A percentile compares a stretch with the other conserved stretches of the same genome.
These are phyloP conservation scores for pig (Sus scrofa) DNA, from an alignment of 2,113 vertebrate genomes.

Conservation along the genomic window DNA sequence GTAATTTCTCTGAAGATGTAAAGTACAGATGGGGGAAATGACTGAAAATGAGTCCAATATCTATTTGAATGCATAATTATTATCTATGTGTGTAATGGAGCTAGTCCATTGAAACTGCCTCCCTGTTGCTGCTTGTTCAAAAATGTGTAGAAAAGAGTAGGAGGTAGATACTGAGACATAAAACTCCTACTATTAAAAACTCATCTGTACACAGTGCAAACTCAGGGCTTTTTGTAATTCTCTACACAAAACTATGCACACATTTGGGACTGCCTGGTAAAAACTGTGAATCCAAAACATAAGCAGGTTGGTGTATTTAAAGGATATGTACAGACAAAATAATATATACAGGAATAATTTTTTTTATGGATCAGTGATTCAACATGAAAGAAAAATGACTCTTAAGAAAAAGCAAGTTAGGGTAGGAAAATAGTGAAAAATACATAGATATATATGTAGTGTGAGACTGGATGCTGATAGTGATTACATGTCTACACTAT, in stretches of 20 bases:
- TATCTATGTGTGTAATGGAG: not conserved
- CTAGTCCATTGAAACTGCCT: not conserved
- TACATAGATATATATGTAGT: not conserved
- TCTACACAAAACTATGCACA: not conserved
- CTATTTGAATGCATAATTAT: not conserved
- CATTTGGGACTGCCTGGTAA: not conserved
- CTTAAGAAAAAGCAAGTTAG: not conserved
- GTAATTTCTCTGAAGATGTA: constrained; percentile 35
- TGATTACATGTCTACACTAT: not conserved
- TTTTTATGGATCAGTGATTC: not conserved
- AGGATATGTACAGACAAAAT: not conserved
- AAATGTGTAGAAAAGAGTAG: not conserved
- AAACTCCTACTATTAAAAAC: not conserved
- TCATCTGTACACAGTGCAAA: not conserved
- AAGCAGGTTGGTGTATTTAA: not conserved
- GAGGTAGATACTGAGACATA: not conserved
- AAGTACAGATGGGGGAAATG: not conserved
- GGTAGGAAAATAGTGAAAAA: not conserved
- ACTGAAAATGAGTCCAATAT: not conserved
- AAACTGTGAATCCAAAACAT: not conserved
- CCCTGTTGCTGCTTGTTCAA: not conserved
- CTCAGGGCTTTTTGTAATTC: not conserved
- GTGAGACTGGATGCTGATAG: not conserved
- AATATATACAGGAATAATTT: not conserved
- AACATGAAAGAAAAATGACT: constrained; percentile 6